Conservation (phyloP, 2,888 invertebrate genomes). For the Ischnura elegans region DNA sequence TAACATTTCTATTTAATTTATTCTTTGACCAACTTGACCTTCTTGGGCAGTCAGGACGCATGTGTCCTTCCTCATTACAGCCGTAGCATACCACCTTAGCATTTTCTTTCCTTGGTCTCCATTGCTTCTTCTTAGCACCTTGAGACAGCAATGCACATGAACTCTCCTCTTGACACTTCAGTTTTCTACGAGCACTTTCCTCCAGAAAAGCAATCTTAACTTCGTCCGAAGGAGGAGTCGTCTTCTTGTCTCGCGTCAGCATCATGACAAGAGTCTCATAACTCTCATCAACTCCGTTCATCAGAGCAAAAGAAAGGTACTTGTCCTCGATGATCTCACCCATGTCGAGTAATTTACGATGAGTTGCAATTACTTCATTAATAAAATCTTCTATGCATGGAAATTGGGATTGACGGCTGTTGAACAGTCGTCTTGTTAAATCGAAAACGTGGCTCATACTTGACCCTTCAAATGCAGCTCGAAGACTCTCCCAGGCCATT, state of each 20-base stretch:
- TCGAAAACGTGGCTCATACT: no score
- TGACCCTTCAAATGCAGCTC: neutral
- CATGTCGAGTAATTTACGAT: neutral
- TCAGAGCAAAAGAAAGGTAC: neutral
- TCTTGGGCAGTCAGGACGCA: no score
- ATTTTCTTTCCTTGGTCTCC: neutral
- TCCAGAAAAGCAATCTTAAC: no score
- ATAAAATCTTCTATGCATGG: no score
- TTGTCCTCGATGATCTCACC: neutral
- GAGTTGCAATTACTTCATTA: neutral
- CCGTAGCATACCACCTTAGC: neutral
- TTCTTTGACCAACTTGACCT: no score
- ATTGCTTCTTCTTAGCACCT: neutral
- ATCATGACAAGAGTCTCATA: neutral
- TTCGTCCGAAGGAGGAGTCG: no score
- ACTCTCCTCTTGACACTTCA: no score
- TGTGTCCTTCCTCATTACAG: neutral
- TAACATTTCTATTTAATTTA: neutral
- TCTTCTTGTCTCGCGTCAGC: no score
- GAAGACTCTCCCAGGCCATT: neutral
- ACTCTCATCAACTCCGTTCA: neutral
- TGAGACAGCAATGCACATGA: neutral
- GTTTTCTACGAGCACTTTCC: no score
- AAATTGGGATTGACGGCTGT: no score
- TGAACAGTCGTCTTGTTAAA: no score